phyloP scores from a whole-genome alignment of 2,888 invertebrate genomes.

The Ormyrus nitidulus region DNA sequence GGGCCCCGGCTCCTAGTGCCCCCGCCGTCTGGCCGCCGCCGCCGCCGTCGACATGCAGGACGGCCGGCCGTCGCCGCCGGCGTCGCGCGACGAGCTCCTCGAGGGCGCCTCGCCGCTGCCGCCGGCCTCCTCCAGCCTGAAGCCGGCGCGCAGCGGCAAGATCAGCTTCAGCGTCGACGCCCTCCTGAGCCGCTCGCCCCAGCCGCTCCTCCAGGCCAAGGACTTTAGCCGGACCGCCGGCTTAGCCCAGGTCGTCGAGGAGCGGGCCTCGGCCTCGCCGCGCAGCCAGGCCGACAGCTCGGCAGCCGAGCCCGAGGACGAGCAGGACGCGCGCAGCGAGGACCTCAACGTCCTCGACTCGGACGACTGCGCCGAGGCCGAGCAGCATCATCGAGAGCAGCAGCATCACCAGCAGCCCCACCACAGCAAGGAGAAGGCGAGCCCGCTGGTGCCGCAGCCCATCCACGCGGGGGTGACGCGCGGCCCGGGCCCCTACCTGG shows the following conservation, averaged over 20 bases:
- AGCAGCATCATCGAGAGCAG: no score
- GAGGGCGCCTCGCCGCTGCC: conserved; percentile 54
- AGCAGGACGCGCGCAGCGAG: conserved; percentile 69
- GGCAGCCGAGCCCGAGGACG: conserved; percentile 28
- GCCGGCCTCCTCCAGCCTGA: conserved; percentile 70
- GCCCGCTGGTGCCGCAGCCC: conserved; percentile 83
- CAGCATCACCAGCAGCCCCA: conserved; percentile 11
- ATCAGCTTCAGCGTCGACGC: conserved; percentile 87
- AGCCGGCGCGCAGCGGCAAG: conserved; percentile 76
- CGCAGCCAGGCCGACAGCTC: conserved; percentile 60
- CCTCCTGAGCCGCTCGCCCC: conserved; percentile 75
- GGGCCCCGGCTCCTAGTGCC: neutral
- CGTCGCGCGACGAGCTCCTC: conserved; percentile 35
- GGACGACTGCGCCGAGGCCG: conserved; percentile 67
- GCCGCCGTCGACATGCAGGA: conserved; percentile 55
- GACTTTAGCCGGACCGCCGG: conserved; percentile 69
- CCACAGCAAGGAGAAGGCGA: conserved; percentile 70
- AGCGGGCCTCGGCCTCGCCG: conserved; percentile 56
- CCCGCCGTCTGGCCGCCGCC: conserved; percentile 63
- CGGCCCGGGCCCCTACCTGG: conserved; percentile 75
- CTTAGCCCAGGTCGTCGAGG: conserved; percentile 21
- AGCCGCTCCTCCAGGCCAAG: conserved; percentile 67
- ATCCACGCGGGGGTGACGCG: conserved; percentile 80
- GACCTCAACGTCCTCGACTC: conserved; percentile 74
- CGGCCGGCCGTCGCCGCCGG: conserved; percentile 64